Evolutionary conservation across 2,888 invertebrate species (phyloP).

Genomic region (Serrognathus titanus): DNA sequence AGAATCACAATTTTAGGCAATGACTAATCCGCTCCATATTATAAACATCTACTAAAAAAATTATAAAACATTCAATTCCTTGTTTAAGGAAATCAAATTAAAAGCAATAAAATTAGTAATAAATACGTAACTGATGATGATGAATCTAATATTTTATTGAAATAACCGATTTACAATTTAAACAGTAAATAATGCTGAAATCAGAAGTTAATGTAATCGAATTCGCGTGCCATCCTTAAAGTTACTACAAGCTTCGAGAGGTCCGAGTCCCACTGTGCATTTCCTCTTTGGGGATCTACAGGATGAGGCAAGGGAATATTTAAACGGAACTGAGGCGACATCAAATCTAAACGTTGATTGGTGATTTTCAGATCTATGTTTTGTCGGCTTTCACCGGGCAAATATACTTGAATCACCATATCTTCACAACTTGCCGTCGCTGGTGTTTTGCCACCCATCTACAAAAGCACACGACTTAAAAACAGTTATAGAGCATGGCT

Average conservation of each 20-base stretch:
- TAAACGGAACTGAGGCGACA: slow-evolving; percentile 64
- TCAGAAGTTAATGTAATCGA: slow-evolving; percentile 83
- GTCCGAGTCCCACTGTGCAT: slow-evolving; percentile 74
- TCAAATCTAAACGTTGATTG: slow-evolving; percentile 59
- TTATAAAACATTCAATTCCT: no score
- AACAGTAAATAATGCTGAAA: neutral
- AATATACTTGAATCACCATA: slow-evolving; percentile 70
- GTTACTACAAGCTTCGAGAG: slow-evolving; percentile 66
- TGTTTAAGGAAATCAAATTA: no score
- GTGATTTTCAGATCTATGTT: slow-evolving; percentile 72
- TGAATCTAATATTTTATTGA: no score
- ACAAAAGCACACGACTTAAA: no score
- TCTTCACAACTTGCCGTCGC: slow-evolving; percentile 83
- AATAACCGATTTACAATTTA: no score
- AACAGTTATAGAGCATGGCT: no score
- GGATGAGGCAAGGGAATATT: slow-evolving; percentile 76
- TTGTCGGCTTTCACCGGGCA: slow-evolving; percentile 73
- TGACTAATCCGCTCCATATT: no score
- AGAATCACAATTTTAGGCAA: no score
- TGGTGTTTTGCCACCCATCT: slow-evolving; percentile 79
- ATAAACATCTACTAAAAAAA: no score
- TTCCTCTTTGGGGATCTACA: slow-evolving; percentile 76
- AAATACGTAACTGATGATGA: no score
- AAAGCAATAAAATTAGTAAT: no score
- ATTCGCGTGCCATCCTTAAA: slow-evolving; percentile 72